Base-by-base conservation (phyloP, 1,140 invertebrate genomes). In the Sycophaga agraensis region DNA sequence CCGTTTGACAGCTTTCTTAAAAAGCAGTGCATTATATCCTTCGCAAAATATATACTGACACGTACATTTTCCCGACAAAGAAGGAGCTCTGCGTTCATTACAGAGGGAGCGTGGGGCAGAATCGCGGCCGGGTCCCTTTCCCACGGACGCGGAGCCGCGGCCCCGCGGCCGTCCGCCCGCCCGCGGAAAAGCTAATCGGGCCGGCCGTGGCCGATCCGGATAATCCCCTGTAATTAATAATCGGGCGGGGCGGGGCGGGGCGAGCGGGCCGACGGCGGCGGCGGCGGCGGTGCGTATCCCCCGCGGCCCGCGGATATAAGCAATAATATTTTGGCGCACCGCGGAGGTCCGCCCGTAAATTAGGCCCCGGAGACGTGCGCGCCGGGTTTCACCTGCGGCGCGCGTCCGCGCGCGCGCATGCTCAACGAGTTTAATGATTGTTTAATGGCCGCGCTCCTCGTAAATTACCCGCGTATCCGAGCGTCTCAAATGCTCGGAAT, bases 391-490 rank as follows among this genome's bases (percentile, higher is more conserved):
- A 76, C 78, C 75, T 78, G 76, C n/a, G n/a, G n/a, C 77, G 73
- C 76, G 74, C 28, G 28, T 4, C 28, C 28, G 5, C 28, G 28
- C 28, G 28, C 28, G 11, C 28, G 28, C 28, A 11, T 11, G 28
- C 28, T 76, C 74, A 79, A 80, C 77, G 74, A 78, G 77, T 81
- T 81, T 81, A 81, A 81, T 80, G 79, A 81, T 80, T 80, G 79
- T 81, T 81, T 81, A 81, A 81, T 81, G 78, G 74, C 70, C 73
- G 70, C 69, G 70, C 70, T 72, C 75, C 73, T 79, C 77, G 71
- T 81, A 81, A 81, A 81, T 81, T 80, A 81, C 76, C 73, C 75
- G 72, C 72, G 69, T 76, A 78, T 78, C 77, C 77, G 77, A 53
- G 50, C 59, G 75, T 77, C 73, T 77, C 75, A 75, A 79, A 79